Base-by-base conservation (phyloP, 2,888 invertebrate species). In the Synanthedon vespiformis region DNA sequence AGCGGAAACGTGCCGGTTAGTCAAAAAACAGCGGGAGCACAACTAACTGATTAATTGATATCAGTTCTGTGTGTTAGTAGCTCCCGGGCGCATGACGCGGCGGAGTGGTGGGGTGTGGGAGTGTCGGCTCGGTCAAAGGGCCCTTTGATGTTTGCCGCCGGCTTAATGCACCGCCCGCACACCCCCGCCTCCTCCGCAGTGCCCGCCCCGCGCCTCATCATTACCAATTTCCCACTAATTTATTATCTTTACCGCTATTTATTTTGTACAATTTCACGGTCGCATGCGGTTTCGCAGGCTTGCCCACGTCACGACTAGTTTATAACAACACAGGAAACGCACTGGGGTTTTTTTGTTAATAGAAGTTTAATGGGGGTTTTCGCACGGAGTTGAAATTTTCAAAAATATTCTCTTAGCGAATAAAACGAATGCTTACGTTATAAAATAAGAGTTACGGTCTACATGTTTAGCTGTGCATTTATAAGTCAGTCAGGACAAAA, bases 171-270 rank as follows among this genome's bases (percentile, higher is more conserved):
- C 82, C 86, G 82, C 85, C 84, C 83, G 81, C 82, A 78, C 75
- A 71, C 73, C 83, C 79, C 80, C 76, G 77, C 66, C 76, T 6
- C 34, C 34, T 34, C 34, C 34, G 34, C 34, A 34, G 2, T 34
- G 34, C 34, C 34, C 34, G 34, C 80, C 72, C 50, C 52, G 49
- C 52, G 16, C 50, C 79, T 84, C 85, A 84, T 86, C 86, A 87
- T 87, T 87, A 86, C 82, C 85, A 85, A 87, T 87, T 87, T 87
- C 84, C 85, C 82, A 74, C 80, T 86, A 84, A 86, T 86, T 86
- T 85, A 85, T 86, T 86, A 85, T 84, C 82, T 85, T 84, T 84
- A 80, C 79, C 77, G 82, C 79, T 83, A 83, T 84, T 84, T 84
- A 85, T 86, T n/a, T 86, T 84, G 80, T 79, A 72, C 71, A 77